Evolutionary conservation across 1,140 invertebrate genomes (phyloP).

Genomic region (Nasonia longicornis): DNA sequence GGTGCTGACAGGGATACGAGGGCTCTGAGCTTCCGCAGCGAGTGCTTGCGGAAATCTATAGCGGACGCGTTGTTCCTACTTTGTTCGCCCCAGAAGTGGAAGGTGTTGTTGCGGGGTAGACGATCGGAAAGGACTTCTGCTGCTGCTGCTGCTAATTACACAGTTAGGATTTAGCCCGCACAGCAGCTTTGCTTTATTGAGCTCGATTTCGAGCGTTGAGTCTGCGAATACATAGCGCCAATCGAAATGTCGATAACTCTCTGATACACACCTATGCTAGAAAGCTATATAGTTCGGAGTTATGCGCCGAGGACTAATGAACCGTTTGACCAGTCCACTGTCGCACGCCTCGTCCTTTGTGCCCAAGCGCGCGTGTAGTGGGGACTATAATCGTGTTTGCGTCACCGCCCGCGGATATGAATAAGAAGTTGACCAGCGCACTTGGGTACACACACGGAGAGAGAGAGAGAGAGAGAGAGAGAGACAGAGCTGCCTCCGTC

Average conservation of each 20-base stretch:
- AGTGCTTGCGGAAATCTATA: slow-evolving; percentile 55
- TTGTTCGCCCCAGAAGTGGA: background rate
- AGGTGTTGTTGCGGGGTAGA: background rate
- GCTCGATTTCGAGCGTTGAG: too few species aligned
- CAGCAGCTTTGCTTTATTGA: too few species aligned
- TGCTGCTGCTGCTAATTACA: background rate
- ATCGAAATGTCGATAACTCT: too few species aligned
- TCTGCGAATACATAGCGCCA: too few species aligned
- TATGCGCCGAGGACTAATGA: background rate
- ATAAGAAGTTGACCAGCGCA: background rate
- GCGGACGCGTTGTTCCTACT: slow-evolving; percentile 43
- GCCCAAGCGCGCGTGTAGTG: background rate
- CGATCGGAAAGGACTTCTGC: background rate
- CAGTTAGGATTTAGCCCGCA: too few species aligned
- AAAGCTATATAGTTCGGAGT: too few species aligned
- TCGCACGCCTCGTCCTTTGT: background rate
- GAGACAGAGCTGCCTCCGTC: background rate
- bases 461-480: too few species aligned
- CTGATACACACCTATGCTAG: too few species aligned
- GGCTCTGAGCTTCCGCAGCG: background rate
- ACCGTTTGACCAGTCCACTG: background rate
- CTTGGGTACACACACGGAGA: background rate
- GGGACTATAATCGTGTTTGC: background rate
- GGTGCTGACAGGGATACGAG: background rate
- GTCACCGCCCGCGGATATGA: background rate